Conservation (phyloP, 23 tunicate species). For the Aplidium turbinatum region DNA sequence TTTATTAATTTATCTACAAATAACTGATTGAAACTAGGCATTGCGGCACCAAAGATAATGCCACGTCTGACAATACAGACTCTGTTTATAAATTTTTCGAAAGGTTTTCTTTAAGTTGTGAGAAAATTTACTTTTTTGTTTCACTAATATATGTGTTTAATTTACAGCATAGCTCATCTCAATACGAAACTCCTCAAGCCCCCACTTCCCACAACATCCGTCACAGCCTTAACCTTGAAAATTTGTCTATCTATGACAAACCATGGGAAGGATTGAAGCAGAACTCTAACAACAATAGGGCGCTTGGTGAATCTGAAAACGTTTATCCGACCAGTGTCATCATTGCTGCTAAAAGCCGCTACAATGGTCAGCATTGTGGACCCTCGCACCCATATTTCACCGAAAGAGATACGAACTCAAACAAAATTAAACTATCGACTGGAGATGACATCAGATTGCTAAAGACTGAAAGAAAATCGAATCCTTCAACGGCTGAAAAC, state of each 20-base stretch:
- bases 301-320: constrained; percentile 11
- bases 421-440: too few species aligned
- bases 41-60: too few species aligned
- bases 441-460: too few species aligned
- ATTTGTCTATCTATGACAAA: constrained; percentile 61
- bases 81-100: not conserved
- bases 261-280: constrained; percentile 24
- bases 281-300: constrained; percentile 22
- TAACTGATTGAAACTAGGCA: too few species aligned
- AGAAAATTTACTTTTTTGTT: not conserved
- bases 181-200: constrained; percentile 65
- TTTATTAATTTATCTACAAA: too few species aligned
- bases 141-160: not conserved
- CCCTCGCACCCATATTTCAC: constrained; percentile 38
- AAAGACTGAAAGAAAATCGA: too few species aligned
- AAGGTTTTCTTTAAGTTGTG: not conserved
- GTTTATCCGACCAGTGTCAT: constrained; percentile 9
- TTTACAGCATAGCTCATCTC: constrained; percentile 56
- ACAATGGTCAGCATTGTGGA: constrained; percentile 18
- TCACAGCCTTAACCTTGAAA: constrained; percentile 82
- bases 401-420: constrained; percentile 4
- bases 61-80: too few species aligned
- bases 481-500: not conserved
- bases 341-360: constrained; percentile 13
- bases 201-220: constrained; percentile 91